Evolutionary conservation across 2,888 invertebrate genomes (phyloP).

Genomic region (Noctua janthina): DNA sequence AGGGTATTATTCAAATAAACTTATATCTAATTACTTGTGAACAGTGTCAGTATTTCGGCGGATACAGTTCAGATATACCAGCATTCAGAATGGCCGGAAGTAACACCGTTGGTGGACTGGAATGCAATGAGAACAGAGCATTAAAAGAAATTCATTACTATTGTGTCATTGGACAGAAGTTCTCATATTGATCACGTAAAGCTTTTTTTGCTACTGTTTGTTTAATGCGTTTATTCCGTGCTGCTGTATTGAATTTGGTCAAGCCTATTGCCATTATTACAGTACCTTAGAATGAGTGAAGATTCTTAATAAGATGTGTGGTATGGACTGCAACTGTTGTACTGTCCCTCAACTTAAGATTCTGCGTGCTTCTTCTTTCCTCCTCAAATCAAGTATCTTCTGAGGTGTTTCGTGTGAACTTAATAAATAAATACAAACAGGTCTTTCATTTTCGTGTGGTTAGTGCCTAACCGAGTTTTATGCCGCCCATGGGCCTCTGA

Average conservation of each 20-base stretch:
- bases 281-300: too few relatives aligned
- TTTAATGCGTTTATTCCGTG: not conserved
- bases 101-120: conserved; percentile 70
- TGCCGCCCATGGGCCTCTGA: too few relatives aligned
- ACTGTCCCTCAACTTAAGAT: too few relatives aligned
- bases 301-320: not conserved
- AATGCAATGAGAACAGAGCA: conserved; percentile 78
- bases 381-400: too few relatives aligned
- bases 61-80: conserved; percentile 53
- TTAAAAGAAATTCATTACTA: conserved; percentile 74
- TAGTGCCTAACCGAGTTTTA: too few relatives aligned
- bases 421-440: too few relatives aligned
- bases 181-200: conserved; percentile 58
- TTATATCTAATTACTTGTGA: conserved; percentile 65
- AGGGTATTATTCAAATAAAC: conserved; percentile 49
- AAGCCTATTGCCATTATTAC: not conserved
- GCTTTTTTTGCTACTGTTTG: conserved; percentile 1
- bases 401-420: too few relatives aligned
- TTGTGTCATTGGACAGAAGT: conserved; percentile 70
- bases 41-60: conserved; percentile 67
- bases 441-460: too few relatives aligned
- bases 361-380: too few relatives aligned
- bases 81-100: conserved; percentile 69
- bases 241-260: not conserved
- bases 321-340: too few relatives aligned